Base-by-base conservation (phyloP, 2,797 vertebrate genomes). In the Myripristis jacobus region DNA sequence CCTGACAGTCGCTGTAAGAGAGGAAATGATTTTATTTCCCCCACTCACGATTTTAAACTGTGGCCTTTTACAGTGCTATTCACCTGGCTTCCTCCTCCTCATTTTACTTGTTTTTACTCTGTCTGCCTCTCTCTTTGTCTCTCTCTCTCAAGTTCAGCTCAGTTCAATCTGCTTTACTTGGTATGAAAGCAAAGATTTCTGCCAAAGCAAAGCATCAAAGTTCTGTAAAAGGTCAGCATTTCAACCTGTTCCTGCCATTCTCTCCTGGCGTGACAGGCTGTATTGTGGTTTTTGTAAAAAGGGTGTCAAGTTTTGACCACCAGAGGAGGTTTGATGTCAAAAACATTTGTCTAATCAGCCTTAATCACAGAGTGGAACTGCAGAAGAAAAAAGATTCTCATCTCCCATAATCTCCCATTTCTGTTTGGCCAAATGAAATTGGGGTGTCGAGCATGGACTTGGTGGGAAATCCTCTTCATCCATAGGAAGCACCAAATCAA, bases 221-320 rank as follows among this genome's bases (percentile, higher is more conserved):
- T 29, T 3, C 27, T 29, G 27, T 57, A 62, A 79, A 82, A 82
- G 73, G 84, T 86, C 77, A 68, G 55, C 55, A 18, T 64, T 53
- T 74, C 44, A 74, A 18, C 52, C 34, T 46, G 24, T 71, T 29
- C 27, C 27, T 6, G 27, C 27, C 27, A 13, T 21, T 15, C 43
- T 58, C 51, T 25, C 4, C 41, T 55, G 12, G 54, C 19, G 47
- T 51, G 47, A 64, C 67, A 16, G 47, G 31, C 52, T 2, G 56
- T 18, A 46, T 54, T 73, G 61, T 52, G 66, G 47, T 60, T 71
- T 67, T 72, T 62, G 27, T 47, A 46, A 72, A 76, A 69, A 72
- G 83, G 50, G 70, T 81, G 77, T 82, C 77, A 77, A 55, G 24
- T 68, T 81, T 77, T 72, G 66, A 70, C 62, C 60, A 41, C 53